Base-by-base conservation (phyloP, 2,888 invertebrate species). In the Portevinia maculata region DNA sequence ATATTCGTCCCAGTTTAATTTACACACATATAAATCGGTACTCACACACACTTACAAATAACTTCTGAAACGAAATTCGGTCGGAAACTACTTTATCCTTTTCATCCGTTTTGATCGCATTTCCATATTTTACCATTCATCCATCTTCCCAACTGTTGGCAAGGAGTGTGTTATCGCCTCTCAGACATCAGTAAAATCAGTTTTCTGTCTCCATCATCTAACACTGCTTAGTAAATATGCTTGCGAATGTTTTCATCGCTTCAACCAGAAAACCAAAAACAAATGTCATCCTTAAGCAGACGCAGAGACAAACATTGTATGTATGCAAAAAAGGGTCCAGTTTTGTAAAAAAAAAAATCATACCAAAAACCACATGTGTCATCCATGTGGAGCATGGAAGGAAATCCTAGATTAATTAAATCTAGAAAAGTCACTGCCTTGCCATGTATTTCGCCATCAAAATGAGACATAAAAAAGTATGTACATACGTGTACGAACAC, bases 401-500 rank as follows among this genome's bases (percentile, higher is more conserved):
- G 41, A 64, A 53, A 55, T 55, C 53, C 73, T 55, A 55, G 62
- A 59, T 74, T 74, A 65, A 74, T 74, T 65, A 65, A 74, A 74
- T 74, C 50, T 65, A 52, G 37, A 21, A 73, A 53, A 62, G 48
- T 30, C 48, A 55, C 46, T 17, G 28, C 32, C 24, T 28, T 17
- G 7, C n/a, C n/a, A n/a, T n/a, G n/a, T n/a, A n/a, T n/a, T n/a
- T n/a, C n/a, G n/a, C n/a, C n/a, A n/a, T n/a, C n/a, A n/a, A n/a
- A n/a, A n/a, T 24, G 24, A 24, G 24, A 2, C 2, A 24, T 3
- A 24, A 24, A 24, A 24, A 24, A 24, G 5, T 24, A n/a, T n/a
- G n/a, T n/a, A n/a, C n/a, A n/a, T n/a, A n/a, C n/a, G n/a, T n/a
- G n/a, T n/a, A n/a, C 24, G 24, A 24, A 24, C 24, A 24, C 24